Evolutionary conservation across 2,113 vertebrate genomes (phyloP).

Genomic region (Formicarius rufipectus): DNA sequence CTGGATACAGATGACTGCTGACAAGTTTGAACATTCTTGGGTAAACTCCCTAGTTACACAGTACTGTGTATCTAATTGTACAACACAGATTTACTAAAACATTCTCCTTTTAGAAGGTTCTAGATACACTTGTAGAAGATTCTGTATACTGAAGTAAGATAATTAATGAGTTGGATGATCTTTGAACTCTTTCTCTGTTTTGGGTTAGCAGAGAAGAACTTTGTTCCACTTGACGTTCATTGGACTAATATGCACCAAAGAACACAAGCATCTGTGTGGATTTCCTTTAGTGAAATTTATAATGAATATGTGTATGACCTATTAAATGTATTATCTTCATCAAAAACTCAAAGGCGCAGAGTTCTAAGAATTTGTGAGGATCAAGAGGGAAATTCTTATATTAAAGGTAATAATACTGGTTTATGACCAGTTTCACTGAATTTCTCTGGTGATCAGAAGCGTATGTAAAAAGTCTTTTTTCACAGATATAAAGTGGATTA

Average conservation of each 20-base stretch:
- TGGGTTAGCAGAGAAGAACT: not conserved
- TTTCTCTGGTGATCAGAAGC: not conserved
- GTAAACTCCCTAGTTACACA: not conserved
- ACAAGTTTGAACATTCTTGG: not conserved
- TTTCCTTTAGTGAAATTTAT: slow-evolving; percentile 90
- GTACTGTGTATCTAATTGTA: not conserved
- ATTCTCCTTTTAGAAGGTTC: not conserved
- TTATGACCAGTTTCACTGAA: not conserved
- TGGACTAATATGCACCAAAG: not conserved
- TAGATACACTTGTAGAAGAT: not conserved
- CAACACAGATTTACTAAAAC: not conserved
- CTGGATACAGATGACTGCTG: not conserved
- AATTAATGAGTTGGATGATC: not conserved
- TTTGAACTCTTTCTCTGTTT: not conserved
- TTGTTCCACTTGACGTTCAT: not conserved
- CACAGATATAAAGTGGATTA: slow-evolving; percentile 87
- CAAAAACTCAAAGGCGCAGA: slow-evolving; percentile 78
- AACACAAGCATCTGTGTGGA: slow-evolving; percentile 80
- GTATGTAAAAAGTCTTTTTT: not conserved
- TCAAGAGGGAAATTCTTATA: slow-evolving; percentile 82
- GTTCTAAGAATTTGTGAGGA: slow-evolving; percentile 85
- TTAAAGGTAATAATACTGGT: slow-evolving; percentile 76
- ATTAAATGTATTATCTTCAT: slow-evolving; percentile 64
- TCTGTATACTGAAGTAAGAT: not conserved
- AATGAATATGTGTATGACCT: slow-evolving; percentile 89